phyloP scores from a whole-genome alignment of 2,797 vertebrate genomes.

The Euphonia xanthogaster region DNA sequence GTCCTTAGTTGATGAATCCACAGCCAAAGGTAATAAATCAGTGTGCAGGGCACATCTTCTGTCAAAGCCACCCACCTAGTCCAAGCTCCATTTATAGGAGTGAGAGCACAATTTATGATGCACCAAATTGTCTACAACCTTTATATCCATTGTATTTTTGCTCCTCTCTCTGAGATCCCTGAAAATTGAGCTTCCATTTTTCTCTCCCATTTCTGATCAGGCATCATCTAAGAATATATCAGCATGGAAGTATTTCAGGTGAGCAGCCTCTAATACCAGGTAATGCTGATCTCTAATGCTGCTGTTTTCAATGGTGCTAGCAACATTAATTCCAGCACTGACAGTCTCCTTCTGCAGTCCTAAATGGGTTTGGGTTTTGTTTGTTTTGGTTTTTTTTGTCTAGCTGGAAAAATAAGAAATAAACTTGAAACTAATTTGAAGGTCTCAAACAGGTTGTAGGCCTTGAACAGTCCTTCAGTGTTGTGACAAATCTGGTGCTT shows the following conservation, averaged over 20 bases:
- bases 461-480: not conserved
- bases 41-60: not conserved
- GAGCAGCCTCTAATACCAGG: not conserved
- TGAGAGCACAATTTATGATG: not conserved
- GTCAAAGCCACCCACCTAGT: not conserved
- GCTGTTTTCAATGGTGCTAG: not conserved
- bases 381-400: not conserved
- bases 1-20: not conserved
- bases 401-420: not conserved
- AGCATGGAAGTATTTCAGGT: not conserved
- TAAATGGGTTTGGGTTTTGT: no score
- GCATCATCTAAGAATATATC: not conserved
- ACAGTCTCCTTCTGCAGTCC: not conserved
- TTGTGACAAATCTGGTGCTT: not conserved
- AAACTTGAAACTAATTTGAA: not conserved
- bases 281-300: not conserved
- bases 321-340: not conserved
- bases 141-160: not conserved
- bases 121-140: not conserved
- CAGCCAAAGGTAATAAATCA: not conserved
- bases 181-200: not conserved
- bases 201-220: not conserved
- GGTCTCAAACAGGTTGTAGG: not conserved
- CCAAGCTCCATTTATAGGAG: not conserved
- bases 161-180: not conserved